A percentile compares a stretch with the other conserved stretches of the same genome.
Conservation (phyloP, 2,113 vertebrate genomes). For the Oceanites oceanicus region DNA sequence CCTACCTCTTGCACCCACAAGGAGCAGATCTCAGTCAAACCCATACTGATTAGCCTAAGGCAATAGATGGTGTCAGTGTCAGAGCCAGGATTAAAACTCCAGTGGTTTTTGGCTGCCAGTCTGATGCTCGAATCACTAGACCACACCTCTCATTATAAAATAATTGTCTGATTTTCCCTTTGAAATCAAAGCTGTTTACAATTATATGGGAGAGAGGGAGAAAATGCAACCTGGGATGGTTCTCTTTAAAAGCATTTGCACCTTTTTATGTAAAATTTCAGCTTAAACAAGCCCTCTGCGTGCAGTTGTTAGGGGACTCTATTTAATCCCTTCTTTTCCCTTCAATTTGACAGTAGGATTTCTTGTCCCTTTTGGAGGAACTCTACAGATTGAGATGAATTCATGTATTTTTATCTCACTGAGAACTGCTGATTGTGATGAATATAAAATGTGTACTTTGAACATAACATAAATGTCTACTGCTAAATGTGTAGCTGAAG, state of each 20-base stretch:
- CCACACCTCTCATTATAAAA: constrained; percentile 66
- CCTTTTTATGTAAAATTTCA: constrained; percentile 47
- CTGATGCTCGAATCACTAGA: constrained; percentile 45
- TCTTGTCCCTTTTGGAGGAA: not conserved
- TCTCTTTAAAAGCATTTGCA: constrained; percentile 41
- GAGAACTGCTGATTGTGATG: not conserved
- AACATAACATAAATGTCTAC: not conserved
- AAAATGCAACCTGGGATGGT: constrained; percentile 36
- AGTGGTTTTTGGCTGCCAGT: constrained; percentile 53
- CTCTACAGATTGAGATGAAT: not conserved
- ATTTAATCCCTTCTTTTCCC: not conserved
- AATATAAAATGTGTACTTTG: not conserved
- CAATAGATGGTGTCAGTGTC: constrained; percentile 56
- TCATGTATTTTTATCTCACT: not conserved
- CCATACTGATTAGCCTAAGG: constrained; percentile 20
- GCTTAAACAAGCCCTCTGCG: not conserved
- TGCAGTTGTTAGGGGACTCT: not conserved
- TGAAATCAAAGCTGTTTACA: constrained; percentile 69
- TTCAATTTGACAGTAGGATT: not conserved
- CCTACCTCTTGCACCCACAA: not conserved
- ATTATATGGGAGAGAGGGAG: constrained; percentile 40
- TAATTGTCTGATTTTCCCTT: constrained; percentile 64
- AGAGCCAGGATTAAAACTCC: constrained; percentile 55
- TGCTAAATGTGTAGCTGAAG: not conserved
- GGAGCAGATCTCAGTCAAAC: constrained; percentile 19